Percentiles rank a stretch among this genome's conserved stretches.
These are phyloP conservation scores for Parazoanthus darwini DNA, from an alignment of 92 coral and sea anemone species.

Conservation along the genomic window DNA sequence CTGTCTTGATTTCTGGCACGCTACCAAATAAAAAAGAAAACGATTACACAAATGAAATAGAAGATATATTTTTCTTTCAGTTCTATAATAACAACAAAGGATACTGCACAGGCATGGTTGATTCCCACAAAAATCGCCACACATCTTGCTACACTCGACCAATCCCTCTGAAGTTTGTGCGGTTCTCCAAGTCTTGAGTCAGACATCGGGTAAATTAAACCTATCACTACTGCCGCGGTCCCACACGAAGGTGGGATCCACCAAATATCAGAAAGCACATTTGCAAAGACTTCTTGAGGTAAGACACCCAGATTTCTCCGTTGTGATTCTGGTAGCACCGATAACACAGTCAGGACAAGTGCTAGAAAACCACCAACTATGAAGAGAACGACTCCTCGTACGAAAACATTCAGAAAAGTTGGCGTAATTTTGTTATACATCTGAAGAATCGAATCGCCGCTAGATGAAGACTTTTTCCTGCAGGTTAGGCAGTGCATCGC, in stretches of 20 bases:
- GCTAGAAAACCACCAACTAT: constrained; percentile 93
- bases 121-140: constrained; percentile 92
- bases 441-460: constrained; percentile 71
- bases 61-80: not conserved
- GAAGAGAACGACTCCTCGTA: constrained; percentile 88
- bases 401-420: constrained; percentile 81
- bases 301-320: constrained; percentile 76
- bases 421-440: constrained; percentile 83
- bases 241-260: constrained; percentile 99
- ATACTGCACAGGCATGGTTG: constrained; percentile 98
- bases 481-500: constrained; percentile 83
- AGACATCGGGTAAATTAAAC: constrained; percentile 87
- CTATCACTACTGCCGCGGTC: constrained; percentile 88
- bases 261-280: constrained; percentile 86
- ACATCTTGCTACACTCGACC: constrained; percentile 98
- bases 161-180: constrained; percentile 86
- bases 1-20: not conserved
- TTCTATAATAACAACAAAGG: constrained; percentile 63
- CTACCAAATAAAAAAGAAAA: constrained; percentile 11
- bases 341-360: constrained; percentile 81
- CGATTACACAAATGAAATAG: not conserved
- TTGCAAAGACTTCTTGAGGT: constrained; percentile 77
- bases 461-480: constrained; percentile 72
- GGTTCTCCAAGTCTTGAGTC: constrained; percentile 97
- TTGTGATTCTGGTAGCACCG: constrained; percentile 83